phyloP scores from a whole-genome alignment of 2,888 invertebrate genomes.

The Resseliella maxima region DNA sequence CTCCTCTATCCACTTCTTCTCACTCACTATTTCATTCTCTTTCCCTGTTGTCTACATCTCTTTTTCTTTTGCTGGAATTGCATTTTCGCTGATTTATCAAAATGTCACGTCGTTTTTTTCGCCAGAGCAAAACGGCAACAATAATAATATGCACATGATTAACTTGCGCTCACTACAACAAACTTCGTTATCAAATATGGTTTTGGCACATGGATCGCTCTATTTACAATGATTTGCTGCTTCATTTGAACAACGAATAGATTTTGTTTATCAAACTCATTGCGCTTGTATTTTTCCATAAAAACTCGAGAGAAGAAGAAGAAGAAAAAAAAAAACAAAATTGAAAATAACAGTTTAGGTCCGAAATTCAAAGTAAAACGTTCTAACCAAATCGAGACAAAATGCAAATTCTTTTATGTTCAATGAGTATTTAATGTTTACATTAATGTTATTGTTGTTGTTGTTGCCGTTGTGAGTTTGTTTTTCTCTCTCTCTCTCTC shows the following conservation, averaged over 20 bases:
- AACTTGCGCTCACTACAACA: not conserved
- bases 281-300: not conserved
- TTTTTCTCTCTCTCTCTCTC: not conserved
- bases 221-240: constrained; percentile 8
- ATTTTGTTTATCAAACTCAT: not conserved
- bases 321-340: no score
- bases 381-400: constrained; percentile 33
- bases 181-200: not conserved
- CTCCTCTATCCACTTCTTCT: not conserved
- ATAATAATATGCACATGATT: not conserved
- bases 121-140: constrained; percentile 2
- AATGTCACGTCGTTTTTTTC: constrained; percentile 39
- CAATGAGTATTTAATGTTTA: constrained; percentile 44
- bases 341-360: not conserved
- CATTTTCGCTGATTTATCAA: not conserved
- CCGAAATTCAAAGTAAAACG: not conserved
- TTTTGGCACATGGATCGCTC: not conserved
- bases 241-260: constrained; percentile 35
- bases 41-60: not conserved
- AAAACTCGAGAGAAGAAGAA: no score
- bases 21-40: not conserved
- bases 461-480: not conserved
- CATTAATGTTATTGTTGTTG: not conserved
- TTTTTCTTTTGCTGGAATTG: no score
- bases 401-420: not conserved